Evolutionary conservation across 2,113 vertebrate species (phyloP).

Genomic region (Dipodomys merriami): DNA sequence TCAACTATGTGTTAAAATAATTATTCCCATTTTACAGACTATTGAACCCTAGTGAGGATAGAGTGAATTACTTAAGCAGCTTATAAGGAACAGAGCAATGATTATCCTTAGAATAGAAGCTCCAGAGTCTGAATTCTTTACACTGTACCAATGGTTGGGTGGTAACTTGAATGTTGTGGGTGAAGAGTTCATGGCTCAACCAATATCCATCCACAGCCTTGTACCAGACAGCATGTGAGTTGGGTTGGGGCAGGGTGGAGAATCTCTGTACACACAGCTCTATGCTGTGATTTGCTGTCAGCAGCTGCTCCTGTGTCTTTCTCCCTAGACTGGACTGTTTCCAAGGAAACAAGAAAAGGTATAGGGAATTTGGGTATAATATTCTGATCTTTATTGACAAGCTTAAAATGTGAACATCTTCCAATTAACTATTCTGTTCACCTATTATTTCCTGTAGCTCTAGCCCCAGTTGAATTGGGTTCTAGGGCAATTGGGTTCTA

Average conservation of each 20-base stretch:
- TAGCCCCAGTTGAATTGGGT: neutral
- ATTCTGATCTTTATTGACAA: conserved; percentile 60
- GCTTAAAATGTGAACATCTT: neutral
- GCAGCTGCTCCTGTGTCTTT: conserved; percentile 15
- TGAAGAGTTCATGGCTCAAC: neutral
- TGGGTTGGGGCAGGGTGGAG: too few relatives aligned
- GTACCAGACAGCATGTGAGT: accelerated
- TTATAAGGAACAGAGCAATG: neutral
- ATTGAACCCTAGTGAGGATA: neutral
- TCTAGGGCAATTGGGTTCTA: neutral
- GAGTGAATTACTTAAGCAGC: neutral
- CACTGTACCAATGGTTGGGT: accelerated
- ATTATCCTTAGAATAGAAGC: neutral
- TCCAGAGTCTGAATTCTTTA: neutral
- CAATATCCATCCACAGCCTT: neutral
- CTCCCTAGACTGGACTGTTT: conserved; percentile 25
- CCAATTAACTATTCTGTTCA: neutral
- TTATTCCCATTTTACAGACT: neutral
- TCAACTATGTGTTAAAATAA: neutral
- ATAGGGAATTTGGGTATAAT: conserved; percentile 33
- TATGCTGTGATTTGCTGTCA: neutral
- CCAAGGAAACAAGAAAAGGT: conserved; percentile 63
- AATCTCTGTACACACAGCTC: neutral
- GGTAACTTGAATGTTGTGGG: neutral
- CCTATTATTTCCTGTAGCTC: neutral